These are phyloP conservation scores for Platysternon megacephalum DNA, from an alignment of 2,113 vertebrate species.

Conservation along the genomic window DNA sequence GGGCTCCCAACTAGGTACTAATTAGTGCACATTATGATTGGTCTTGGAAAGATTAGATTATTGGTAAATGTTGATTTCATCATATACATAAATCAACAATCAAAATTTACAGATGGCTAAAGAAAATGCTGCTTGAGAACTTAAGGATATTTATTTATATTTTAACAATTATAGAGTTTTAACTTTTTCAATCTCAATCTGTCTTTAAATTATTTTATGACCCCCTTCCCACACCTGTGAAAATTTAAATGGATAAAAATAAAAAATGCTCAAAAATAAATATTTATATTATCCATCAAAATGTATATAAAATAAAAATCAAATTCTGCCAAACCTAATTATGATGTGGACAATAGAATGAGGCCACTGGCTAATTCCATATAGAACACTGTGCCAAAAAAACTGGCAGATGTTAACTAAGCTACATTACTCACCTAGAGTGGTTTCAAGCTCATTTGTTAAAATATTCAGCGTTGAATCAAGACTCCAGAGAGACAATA, in stretches of 20 bases:
- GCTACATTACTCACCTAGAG: not conserved
- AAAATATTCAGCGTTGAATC: not conserved
- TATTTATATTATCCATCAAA: not conserved
- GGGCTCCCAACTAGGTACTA: not conserved
- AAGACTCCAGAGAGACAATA: not conserved
- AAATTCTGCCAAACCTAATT: not conserved
- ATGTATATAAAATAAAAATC: not conserved
- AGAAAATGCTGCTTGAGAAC: not conserved
- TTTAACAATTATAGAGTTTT: not conserved
- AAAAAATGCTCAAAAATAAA: not conserved
- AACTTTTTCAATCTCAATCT: not conserved
- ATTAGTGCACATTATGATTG: rapidly evolving
- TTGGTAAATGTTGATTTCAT: not conserved
- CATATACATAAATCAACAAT: not conserved
- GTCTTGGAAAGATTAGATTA: not conserved
- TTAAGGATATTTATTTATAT: not conserved
- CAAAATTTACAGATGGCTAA: not conserved
- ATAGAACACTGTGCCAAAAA: not conserved
- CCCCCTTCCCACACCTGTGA: not conserved
- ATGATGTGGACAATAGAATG: not conserved
- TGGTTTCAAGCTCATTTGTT: not conserved
- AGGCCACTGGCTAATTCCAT: not conserved
- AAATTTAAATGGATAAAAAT: not conserved
- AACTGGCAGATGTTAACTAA: not conserved
- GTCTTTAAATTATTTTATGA: not conserved